Conservation (phyloP, 2,113 vertebrate species). For the Prionailurus bengalensis region DNA sequence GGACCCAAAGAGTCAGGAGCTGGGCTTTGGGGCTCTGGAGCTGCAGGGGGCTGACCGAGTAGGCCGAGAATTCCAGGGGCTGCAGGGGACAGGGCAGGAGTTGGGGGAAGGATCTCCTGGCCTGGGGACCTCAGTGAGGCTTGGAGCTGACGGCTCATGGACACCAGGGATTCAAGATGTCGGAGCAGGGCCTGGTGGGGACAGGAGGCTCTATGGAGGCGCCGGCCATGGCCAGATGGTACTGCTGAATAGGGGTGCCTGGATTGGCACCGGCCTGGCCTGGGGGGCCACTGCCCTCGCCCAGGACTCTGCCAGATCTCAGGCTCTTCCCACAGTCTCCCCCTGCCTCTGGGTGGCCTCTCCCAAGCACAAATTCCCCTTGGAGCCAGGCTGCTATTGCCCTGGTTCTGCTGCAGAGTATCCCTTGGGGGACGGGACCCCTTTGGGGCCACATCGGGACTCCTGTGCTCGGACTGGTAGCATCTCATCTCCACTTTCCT, state of each 20-base stretch:
- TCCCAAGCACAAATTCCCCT: background rate
- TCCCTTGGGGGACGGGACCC: background rate
- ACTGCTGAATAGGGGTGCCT: background rate
- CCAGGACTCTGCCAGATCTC: background rate
- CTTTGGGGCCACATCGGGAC: background rate
- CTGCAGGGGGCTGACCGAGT: background rate
- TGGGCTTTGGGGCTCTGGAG: background rate
- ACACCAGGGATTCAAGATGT: slow-evolving; percentile 70
- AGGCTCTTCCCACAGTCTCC: slow-evolving; percentile 5
- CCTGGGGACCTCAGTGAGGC: slow-evolving; percentile 47
- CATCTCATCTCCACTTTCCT: slow-evolving; percentile 40
- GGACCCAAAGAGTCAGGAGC: background rate
- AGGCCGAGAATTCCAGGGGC: background rate
- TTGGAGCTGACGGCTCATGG: slow-evolving; percentile 69
- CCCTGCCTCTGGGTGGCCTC: slow-evolving; percentile 42
- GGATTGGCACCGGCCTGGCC: background rate
- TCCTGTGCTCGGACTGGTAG: background rate
- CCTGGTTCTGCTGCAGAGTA: background rate
- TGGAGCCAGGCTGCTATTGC: background rate
- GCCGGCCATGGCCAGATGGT: background rate
- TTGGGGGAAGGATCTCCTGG: background rate
- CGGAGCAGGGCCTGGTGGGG: slow-evolving; percentile 65
- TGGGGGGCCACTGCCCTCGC: background rate
- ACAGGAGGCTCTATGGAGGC: slow-evolving; percentile 53
- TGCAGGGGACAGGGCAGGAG: background rate